phyloP scores from a whole-genome alignment of 1,140 invertebrate genomes.

The Micrasema longulum region DNA sequence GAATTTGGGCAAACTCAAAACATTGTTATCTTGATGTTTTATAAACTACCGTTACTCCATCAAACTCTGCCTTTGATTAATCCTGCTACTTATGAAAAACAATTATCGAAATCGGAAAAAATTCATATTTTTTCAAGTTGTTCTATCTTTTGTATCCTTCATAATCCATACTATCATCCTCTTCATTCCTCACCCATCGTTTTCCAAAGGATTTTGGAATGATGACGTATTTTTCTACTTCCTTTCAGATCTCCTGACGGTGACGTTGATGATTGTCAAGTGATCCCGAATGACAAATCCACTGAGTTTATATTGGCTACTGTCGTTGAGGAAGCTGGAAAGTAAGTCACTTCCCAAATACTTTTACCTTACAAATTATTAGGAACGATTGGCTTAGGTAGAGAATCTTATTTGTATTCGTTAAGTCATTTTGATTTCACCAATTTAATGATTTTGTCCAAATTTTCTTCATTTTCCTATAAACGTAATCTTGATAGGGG shows the following conservation, averaged over 20 bases:
- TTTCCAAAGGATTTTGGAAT: constrained; percentile 17
- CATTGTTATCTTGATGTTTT: too few species aligned
- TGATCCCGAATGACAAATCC: constrained; percentile 90
- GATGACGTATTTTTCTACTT: constrained; percentile 5
- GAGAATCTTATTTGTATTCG: too few species aligned
- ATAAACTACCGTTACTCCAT: neutral
- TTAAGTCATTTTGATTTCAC: too few species aligned
- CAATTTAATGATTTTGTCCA: too few species aligned
- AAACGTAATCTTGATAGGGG: too few species aligned
- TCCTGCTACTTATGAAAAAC: neutral
- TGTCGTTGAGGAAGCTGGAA: constrained; percentile 82
- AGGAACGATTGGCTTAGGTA: too few species aligned
- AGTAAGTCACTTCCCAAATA: constrained; percentile 68
- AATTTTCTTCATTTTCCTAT: too few species aligned
- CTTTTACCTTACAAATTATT: too few species aligned
- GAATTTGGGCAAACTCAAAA: too few species aligned
- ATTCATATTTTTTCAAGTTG: neutral
- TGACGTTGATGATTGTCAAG: constrained; percentile 79
- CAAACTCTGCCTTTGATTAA: neutral
- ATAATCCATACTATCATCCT: neutral
- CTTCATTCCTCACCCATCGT: constrained; percentile 4
- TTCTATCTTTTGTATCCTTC: neutral
- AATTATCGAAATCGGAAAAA: too few species aligned
- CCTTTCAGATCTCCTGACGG: constrained; percentile 59
- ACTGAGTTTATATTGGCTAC: constrained; percentile 90